Evolutionary conservation across 2,797 vertebrate genomes (phyloP).

Genomic region (Danio albolineatus): DNA sequence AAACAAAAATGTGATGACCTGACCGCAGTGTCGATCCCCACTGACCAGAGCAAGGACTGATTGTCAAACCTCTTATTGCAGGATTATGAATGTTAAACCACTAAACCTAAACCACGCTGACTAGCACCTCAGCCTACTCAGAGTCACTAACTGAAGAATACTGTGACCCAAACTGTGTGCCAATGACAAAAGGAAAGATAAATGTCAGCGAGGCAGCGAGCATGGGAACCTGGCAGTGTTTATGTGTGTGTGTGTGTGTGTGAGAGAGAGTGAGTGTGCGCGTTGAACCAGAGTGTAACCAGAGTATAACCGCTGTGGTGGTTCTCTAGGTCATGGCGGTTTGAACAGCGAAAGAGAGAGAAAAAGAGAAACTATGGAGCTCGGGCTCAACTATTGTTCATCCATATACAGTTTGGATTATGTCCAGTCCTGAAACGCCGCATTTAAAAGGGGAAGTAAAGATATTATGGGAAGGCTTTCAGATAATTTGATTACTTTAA

Average conservation of each 20-base stretch:
- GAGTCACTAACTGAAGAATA: neutral
- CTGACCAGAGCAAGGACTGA: slow-evolving; percentile 42
- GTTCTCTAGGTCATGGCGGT: slow-evolving; percentile 83
- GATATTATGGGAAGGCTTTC: neutral
- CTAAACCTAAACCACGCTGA: slow-evolving; percentile 8
- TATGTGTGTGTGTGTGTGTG: slow-evolving; percentile 36
- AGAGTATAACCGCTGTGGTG: slow-evolving; percentile 84
- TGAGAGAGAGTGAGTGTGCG: slow-evolving; percentile 55
- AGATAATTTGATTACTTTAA: neutral
- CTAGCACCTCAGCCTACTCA: neutral
- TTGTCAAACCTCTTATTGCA: slow-evolving; percentile 2
- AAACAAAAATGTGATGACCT: slow-evolving; percentile 24
- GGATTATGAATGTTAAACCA: slow-evolving; percentile 33
- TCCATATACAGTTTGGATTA: slow-evolving; percentile 8
- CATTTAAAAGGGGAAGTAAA: neutral
- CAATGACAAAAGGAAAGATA: neutral
- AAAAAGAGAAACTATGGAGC: slow-evolving; percentile 67
- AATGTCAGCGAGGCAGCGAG: neutral
- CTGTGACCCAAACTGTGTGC: neutral
- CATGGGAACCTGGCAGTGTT: slow-evolving; percentile 7
- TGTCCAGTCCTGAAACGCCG: slow-evolving; percentile 1
- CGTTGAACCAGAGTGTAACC: slow-evolving; percentile 82
- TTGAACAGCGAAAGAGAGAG: slow-evolving; percentile 71
- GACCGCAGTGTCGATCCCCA: slow-evolving; percentile 33
- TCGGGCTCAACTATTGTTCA: neutral